Evolutionary conservation across 2,888 invertebrate species (phyloP).

Genomic region (Noctua fimbriata): DNA sequence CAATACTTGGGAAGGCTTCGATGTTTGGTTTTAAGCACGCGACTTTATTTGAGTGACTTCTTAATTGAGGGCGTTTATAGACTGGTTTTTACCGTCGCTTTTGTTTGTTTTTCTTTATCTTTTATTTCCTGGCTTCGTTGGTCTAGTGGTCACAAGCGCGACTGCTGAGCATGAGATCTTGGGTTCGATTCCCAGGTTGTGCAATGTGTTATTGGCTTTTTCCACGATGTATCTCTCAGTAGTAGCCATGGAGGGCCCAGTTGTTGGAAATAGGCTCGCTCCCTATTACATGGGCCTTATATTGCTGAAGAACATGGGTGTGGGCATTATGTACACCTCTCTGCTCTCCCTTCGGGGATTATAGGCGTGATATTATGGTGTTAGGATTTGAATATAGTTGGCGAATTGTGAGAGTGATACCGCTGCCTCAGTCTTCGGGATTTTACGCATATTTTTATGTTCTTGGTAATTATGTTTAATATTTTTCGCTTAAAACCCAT

Average conservation of each 20-base stretch:
- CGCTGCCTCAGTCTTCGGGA: not conserved
- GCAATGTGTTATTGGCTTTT: not conserved
- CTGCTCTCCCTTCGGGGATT: not conserved
- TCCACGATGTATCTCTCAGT: not conserved
- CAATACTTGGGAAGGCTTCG: constrained; percentile 61
- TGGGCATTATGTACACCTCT: not conserved
- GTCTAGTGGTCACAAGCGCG: not conserved
- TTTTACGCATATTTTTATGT: not conserved
- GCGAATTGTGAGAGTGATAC: not conserved
- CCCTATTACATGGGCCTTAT: not conserved
- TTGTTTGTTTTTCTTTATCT: not conserved
- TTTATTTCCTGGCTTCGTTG: not conserved
- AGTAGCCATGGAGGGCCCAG: not conserved
- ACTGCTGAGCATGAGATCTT: not conserved
- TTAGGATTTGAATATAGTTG: not conserved
- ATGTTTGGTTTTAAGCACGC: constrained; percentile 66
- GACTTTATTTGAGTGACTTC: constrained; percentile 56
- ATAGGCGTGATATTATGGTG: not conserved
- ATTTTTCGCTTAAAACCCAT: not conserved
- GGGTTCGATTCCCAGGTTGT: not conserved
- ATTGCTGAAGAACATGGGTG: not conserved
- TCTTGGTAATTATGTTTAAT: not conserved
- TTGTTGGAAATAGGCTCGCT: not conserved
- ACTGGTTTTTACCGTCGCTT: not conserved
- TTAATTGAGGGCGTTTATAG: constrained; percentile 42